Percentiles rank a stretch among this genome's conserved stretches.
phyloP scores from a whole-genome alignment of 1,140 invertebrate genomes.

The Gryllus bimaculatus region DNA sequence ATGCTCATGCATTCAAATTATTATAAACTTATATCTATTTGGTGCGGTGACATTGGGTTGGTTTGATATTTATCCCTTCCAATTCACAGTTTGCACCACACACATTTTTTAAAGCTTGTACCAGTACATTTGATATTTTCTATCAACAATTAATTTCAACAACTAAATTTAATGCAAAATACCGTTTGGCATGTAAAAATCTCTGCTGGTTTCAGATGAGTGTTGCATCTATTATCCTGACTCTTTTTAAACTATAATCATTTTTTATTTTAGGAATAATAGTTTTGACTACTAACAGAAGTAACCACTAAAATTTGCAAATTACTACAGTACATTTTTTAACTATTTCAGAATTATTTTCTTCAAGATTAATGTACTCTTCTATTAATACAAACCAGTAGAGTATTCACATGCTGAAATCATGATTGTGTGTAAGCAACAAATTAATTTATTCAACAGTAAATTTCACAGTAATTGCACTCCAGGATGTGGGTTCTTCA shows the following conservation, averaged over 20 bases:
- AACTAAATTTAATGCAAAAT: neutral
- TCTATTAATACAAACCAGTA: neutral
- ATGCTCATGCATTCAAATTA: slow-evolving; percentile 9
- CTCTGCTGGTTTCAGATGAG: neutral
- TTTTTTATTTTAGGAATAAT: too few species aligned
- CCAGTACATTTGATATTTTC: slow-evolving; percentile 13
- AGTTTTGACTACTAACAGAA: too few species aligned
- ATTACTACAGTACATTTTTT: too few species aligned
- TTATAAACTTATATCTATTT: slow-evolving; percentile 8
- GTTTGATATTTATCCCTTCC: neutral
- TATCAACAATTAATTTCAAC: slow-evolving; percentile 10
- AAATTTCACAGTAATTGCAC: neutral
- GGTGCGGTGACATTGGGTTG: slow-evolving; percentile 2
- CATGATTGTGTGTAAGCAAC: neutral
- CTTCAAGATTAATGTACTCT: too few species aligned
- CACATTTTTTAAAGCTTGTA: slow-evolving; percentile 15
- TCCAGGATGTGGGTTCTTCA: neutral
- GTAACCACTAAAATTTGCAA: too few species aligned
- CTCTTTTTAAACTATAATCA: too few species aligned
- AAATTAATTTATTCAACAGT: neutral
- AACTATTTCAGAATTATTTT: too few species aligned
- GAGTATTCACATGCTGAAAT: neutral
- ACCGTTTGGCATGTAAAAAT: neutral
- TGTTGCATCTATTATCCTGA: too few species aligned
- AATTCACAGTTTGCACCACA: slow-evolving; percentile 3